Evolutionary conservation across 2,113 vertebrate genomes (phyloP), one percentile per base, ranked within the genome.

Genomic region (Centropus unirufus): DNA sequence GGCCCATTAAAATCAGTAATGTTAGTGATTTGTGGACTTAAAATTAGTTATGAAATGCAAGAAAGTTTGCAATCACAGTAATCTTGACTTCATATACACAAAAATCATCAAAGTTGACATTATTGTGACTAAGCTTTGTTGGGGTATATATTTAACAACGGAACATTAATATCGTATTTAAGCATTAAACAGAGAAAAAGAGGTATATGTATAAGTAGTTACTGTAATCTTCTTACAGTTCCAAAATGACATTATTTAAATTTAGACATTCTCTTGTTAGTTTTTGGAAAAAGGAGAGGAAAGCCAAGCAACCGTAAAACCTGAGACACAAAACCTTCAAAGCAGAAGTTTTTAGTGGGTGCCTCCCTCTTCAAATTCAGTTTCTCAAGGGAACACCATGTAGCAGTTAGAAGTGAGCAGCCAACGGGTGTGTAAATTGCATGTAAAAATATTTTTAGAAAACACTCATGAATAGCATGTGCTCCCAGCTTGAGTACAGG

Each of bases 391-490:
- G 70, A 79, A 22, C 54, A 83, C 52, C 77, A 49, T 5, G 59
- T 67, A 90, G 75, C 5, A n/a, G 70, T 89, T 77, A 66, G 74
- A 84, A 76, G 52, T 14, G 83, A 79, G 58, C 74, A 93, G 84
- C 58, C 70, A 89, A 80, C 0, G 23, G 44, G 47, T 62, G 64
- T 73, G 54, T 58, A 87, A 93, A 84, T 92, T 95, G 84, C 91
- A 95, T 89, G 77, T 61, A 74, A 73, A 93, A 95, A 85, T 94
- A 95, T 75, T 94, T 95, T 92, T 95, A 83, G 95, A 90, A 77
- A 89, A 95, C 81, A 93, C 87, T 93, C 58, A 94, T 85, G 83
- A 97, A 83, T 29, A 87, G 74, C 74, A 84, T 76, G 91, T 84
- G 84, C 51, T 91, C 84, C 80, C 84, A 77, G 62, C 67, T 74